These are phyloP conservation scores for Platysteira castanea DNA, from an alignment of 2,113 vertebrate species.

Conservation along the genomic window DNA sequence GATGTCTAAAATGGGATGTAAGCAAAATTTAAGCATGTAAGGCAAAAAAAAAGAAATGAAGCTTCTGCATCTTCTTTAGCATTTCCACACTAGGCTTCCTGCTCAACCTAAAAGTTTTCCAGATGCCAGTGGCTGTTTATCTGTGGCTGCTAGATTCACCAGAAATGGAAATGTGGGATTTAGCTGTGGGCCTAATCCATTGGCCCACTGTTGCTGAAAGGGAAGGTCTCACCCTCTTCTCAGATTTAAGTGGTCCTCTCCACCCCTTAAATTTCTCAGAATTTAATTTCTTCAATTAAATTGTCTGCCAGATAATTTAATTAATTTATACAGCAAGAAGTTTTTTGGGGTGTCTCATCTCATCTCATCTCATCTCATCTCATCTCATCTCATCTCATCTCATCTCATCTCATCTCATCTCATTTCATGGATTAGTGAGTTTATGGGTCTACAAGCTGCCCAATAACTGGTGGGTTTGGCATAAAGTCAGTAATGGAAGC, in stretches of 20 bases:
- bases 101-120: not conserved
- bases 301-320: not conserved
- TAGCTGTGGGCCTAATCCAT: not conserved
- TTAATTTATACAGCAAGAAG: not conserved
- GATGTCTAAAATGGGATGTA: not conserved
- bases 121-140: not conserved
- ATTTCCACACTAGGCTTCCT: not conserved
- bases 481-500: not conserved
- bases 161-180: not conserved
- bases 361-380: not conserved
- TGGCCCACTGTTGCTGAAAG: not conserved
- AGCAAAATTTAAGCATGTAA: not conserved
- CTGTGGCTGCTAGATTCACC: not conserved
- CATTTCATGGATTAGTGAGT: not conserved
- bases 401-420: not conserved
- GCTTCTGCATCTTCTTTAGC: not conserved
- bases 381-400: not conserved
- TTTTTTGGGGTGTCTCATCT: not conserved
- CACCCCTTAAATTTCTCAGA: not conserved
- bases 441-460: not conserved
- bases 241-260: not conserved
- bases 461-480: not conserved
- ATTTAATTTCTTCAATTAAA: too few species aligned
- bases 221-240: not conserved
- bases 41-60: not conserved